Percentiles rank a stretch among this genome's conserved stretches.
These are phyloP conservation scores for Falco concolor DNA, from an alignment of 2,797 vertebrate species.

Conservation along the genomic window DNA sequence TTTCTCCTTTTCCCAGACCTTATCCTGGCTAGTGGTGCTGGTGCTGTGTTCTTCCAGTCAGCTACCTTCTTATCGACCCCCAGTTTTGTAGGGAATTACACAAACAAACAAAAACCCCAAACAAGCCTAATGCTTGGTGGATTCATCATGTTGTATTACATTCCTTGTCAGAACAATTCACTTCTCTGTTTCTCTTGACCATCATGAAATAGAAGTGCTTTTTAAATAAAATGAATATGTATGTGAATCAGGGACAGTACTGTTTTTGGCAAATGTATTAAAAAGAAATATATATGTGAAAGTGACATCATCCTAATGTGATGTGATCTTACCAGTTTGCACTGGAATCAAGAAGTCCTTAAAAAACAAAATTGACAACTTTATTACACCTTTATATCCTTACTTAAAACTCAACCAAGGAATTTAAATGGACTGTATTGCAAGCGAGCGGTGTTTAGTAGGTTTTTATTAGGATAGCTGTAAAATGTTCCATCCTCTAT, in stretches of 20 bases:
- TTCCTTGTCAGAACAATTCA: neutral
- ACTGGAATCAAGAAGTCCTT: neutral
- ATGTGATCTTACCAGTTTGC: neutral
- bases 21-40: neutral
- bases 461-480: neutral
- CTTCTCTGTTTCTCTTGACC: neutral
- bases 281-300: neutral
- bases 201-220: neutral
- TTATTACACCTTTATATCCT: neutral
- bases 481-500: neutral
- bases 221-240: neutral
- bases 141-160: neutral
- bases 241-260: neutral
- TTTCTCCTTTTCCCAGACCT: neutral
- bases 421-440: neutral
- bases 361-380: neutral
- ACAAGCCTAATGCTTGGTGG: neutral
- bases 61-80: neutral
- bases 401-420: neutral
- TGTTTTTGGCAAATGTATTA: neutral
- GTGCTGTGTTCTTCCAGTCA: neutral
- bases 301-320: neutral
- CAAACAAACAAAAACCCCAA: neutral
- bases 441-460: neutral
- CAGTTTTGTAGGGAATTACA: neutral